These are phyloP conservation scores for Pyrrhosoma nymphula DNA, from an alignment of 2,888 invertebrate species.

Conservation along the genomic window DNA sequence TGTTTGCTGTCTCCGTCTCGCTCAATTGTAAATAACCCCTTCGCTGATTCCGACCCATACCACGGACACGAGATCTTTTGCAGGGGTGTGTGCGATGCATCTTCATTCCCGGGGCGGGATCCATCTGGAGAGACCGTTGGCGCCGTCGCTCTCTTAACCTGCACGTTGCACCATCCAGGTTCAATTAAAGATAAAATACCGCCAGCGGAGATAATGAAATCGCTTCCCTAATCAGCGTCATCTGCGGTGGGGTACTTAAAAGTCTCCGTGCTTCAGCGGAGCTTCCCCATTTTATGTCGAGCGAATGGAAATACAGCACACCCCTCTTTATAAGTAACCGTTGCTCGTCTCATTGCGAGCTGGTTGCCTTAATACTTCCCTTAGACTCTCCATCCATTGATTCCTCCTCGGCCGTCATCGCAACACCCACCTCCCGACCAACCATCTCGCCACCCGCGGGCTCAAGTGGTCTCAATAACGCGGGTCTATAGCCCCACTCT, in stretches of 20 bases:
- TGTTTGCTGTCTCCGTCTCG: neutral
- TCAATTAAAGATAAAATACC: constrained; percentile 63
- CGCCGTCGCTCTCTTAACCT: neutral
- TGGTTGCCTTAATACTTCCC: neutral
- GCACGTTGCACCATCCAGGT: neutral
- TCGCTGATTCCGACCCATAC: neutral
- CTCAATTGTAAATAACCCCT: neutral
- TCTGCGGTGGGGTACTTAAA: neutral
- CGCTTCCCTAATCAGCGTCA: constrained; percentile 1
- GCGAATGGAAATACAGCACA: neutral
- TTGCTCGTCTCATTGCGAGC: too few relatives aligned
- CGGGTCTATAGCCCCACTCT: neutral
- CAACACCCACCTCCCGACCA: neutral
- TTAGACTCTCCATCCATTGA: neutral
- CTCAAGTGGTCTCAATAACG: neutral
- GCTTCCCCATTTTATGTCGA: neutral
- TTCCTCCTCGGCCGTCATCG: neutral
- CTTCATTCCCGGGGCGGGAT: constrained; percentile 64
- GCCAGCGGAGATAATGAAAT: constrained; percentile 54
- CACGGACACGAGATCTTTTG: neutral
- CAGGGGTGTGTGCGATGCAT: neutral
- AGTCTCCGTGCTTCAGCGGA: neutral
- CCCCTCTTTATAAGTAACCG: neutral
- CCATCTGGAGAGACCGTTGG: constrained; percentile 24
- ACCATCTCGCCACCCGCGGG: neutral